phyloP scores from a whole-genome alignment of 2,113 vertebrate species.

The Epinephelus cyanopodus region DNA sequence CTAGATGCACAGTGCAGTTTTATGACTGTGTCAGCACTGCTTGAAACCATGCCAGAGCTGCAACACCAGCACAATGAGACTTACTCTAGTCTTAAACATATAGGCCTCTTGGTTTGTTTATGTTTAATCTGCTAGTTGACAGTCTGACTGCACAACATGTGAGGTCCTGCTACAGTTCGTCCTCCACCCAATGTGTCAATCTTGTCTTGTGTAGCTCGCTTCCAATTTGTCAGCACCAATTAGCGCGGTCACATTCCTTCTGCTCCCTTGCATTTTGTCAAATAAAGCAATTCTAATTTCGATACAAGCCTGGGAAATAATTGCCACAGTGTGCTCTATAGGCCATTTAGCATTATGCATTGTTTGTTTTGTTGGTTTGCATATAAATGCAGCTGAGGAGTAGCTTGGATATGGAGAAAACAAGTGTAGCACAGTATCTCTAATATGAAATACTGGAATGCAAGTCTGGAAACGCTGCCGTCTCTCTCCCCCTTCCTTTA shows the following conservation, averaged over 20 bases:
- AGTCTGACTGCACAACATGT: constrained; percentile 15
- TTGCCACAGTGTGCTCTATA: not conserved
- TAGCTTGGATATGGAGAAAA: not conserved
- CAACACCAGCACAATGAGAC: constrained; percentile 26
- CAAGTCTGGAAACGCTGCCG: constrained; percentile 1
- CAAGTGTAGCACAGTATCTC: not conserved
- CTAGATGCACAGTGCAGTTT: constrained; percentile 33
- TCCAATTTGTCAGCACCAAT: constrained; percentile 51
- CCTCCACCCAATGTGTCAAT: constrained; percentile 25
- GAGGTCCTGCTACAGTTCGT: constrained; percentile 27
- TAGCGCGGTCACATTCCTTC: constrained; percentile 22
- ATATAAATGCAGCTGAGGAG: constrained; percentile 17
- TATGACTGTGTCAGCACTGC: constrained; percentile 32
- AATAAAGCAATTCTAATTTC: constrained; percentile 18
- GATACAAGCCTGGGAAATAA: constrained; percentile 4
- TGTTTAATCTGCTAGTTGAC: constrained; percentile 34
- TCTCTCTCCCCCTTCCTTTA: constrained; percentile 5
- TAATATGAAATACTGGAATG: not conserved
- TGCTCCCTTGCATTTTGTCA: not conserved
- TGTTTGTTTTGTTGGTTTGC: constrained; percentile 1
- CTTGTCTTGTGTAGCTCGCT: constrained; percentile 31
- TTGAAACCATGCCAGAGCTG: constrained; percentile 45
- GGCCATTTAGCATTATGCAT: constrained; percentile 17
- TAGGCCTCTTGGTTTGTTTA: constrained; percentile 2
- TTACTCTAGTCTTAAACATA: constrained; percentile 5